Percentiles rank a stretch among this genome's conserved stretches.
Evolutionary conservation across 2,888 invertebrate genomes (phyloP).

Genomic region (Dicranocentrus wangi): DNA sequence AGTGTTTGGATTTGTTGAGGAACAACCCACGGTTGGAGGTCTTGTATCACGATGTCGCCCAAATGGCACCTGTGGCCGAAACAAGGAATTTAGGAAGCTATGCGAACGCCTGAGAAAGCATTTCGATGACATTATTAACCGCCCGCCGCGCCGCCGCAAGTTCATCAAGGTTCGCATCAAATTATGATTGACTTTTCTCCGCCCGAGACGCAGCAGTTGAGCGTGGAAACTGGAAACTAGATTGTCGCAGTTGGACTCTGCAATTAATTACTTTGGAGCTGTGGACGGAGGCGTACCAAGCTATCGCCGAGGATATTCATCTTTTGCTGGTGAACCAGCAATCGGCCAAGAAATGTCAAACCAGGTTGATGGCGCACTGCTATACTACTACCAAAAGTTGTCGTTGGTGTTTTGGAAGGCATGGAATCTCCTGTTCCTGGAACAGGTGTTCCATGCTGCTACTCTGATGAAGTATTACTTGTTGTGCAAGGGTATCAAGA

Average conservation of each 20-base stretch:
- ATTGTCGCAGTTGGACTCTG: constrained; percentile 94
- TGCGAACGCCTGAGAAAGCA: constrained; percentile 98
- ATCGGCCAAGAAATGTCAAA: constrained; percentile 96
- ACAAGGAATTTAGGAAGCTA: constrained; percentile 98
- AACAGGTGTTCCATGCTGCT: constrained; percentile 98
- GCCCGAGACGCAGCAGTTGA: constrained; percentile 96
- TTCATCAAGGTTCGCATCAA: constrained; percentile 88
- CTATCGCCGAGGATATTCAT: constrained; percentile 98
- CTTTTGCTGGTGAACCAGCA: constrained; percentile 95
- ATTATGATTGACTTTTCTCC: constrained; percentile 90
- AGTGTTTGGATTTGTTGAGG: constrained; percentile 95
- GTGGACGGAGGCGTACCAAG: constrained; percentile 99
- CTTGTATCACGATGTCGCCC: constrained; percentile 97
- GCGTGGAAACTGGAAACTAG: constrained; percentile 98
- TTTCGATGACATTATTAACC: constrained; percentile 95
- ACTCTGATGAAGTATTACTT: constrained; percentile 95
- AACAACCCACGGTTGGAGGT: constrained; percentile 98
- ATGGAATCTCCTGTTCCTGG: constrained; percentile 95
- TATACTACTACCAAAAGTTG: constrained; percentile 98
- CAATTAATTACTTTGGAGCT: constrained; percentile 99
- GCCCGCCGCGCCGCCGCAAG: too few species aligned
- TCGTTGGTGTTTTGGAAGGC: constrained; percentile 99
- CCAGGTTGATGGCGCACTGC: constrained; percentile 98
- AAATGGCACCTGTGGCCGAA: constrained; percentile 95
- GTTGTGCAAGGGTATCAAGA: constrained; percentile 95